Base-by-base conservation (phyloP, 1,140 invertebrate genomes). In the Conus ventricosus region DNA sequence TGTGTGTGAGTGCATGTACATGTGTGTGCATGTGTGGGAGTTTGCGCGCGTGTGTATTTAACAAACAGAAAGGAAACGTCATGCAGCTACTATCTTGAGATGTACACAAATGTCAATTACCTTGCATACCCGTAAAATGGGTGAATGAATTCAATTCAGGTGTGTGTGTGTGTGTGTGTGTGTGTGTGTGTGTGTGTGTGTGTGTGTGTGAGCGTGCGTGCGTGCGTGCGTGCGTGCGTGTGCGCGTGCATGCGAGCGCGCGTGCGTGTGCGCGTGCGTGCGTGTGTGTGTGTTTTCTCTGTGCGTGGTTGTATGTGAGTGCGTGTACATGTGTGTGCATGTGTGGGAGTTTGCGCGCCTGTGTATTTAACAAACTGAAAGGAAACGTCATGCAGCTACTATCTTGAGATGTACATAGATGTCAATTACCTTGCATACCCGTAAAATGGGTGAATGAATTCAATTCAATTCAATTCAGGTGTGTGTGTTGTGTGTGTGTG, bases 111-210 rank as follows among this genome's bases (percentile, higher is more conserved):
- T 39, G 39, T 39, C 39, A 39, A 39, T 39, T 39, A 39, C 39
- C 39, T 39, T 39, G 39, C 39, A 39, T 39, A 39, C 39, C 39
- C 39, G 39, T 39, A 39, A 39, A 39, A 39, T 1, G 39, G 39
- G 39, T 39, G 0, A 39, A 39, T 39, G 39, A 39, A 39, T 39
- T 39, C 39, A 60, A 60, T 60, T 8, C 8, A 11, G 57, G 15
- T 60, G 57, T 60, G 57, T 71, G 67, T 71, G 67, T 71, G 67
- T 71, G 67, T 71, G 67, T 71, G 67, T 71, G 67, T 71, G 67
- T 71, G 67, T 71, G 67, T 71, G 67, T 71, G 67, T 71, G 67
- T 71, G 67, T 71, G 8, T 71, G 67, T 71, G 8, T 20, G 67
- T 71, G 8, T 71, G 67, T 71, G 8, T 71, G 67, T 71, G 8